phyloP scores from a whole-genome alignment of 2,888 invertebrate genomes.

The Tortricodes alternella region DNA sequence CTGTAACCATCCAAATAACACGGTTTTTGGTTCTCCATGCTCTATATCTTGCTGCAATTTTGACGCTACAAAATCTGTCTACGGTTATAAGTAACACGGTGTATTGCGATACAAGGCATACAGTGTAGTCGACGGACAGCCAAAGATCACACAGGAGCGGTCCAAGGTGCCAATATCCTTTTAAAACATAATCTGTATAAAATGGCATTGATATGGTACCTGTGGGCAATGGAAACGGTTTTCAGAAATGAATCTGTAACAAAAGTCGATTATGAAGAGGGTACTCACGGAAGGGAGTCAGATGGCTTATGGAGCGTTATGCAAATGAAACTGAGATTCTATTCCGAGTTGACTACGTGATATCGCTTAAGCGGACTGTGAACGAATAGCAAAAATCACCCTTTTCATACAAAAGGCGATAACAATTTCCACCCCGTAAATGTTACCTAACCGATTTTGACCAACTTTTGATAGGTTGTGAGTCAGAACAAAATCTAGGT shows the following conservation, averaged over 20 bases:
- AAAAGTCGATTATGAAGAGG: neutral
- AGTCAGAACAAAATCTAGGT: too few species aligned
- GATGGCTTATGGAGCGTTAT: too few species aligned
- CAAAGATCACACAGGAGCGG: slow-evolving; percentile 98
- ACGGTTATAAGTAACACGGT: slow-evolving; percentile 99
- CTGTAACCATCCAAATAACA: slow-evolving; percentile 97
- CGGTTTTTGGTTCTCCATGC: slow-evolving; percentile 97
- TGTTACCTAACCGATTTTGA: too few species aligned
- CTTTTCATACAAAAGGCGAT: too few species aligned
- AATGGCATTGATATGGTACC: slow-evolving; percentile 99
- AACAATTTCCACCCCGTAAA: too few species aligned
- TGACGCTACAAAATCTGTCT: slow-evolving; percentile 99
- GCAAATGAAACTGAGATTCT: too few species aligned
- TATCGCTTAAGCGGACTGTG: too few species aligned
- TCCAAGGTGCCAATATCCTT: slow-evolving; percentile 98
- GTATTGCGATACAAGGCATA: slow-evolving; percentile 99
- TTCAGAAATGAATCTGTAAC: neutral
- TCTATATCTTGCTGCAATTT: slow-evolving; percentile 98
- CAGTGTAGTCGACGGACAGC: slow-evolving; percentile 99
- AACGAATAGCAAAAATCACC: too few species aligned
- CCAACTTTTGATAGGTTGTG: too few species aligned
- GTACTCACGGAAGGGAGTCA: too few species aligned
- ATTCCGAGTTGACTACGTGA: too few species aligned
- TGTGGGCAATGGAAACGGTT: slow-evolving; percentile 67
- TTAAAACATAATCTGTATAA: slow-evolving; percentile 98